These are phyloP conservation scores for Montipora cactus DNA, from an alignment of 64 coral and sea anemone genomes.

Conservation along the genomic window DNA sequence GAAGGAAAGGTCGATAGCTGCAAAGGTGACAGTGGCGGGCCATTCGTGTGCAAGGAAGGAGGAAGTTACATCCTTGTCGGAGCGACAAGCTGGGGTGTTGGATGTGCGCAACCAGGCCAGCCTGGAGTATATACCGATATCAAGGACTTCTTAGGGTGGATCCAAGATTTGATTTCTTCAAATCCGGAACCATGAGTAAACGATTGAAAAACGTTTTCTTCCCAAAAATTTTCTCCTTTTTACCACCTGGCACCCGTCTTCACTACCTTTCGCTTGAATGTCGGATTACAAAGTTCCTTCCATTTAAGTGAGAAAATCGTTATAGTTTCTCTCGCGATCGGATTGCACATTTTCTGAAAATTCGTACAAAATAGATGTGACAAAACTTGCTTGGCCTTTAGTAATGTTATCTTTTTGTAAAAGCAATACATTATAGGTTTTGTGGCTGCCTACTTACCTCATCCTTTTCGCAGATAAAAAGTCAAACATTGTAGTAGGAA, in stretches of 20 bases:
- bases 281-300: too few relatives aligned
- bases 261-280: not conserved
- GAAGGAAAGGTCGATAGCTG: slow-evolving; percentile 88
- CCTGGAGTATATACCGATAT: slow-evolving; percentile 92
- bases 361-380: too few relatives aligned
- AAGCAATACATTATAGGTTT: too few relatives aligned
- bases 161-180: not conserved
- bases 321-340: too few relatives aligned
- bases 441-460: too few relatives aligned
- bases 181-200: not conserved
- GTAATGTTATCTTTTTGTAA: too few relatives aligned
- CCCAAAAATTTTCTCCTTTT: too few relatives aligned
- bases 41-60: slow-evolving; percentile 77
- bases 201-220: not conserved
- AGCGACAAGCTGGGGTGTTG: slow-evolving; percentile 90
- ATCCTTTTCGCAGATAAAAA: too few relatives aligned
- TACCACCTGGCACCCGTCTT: not conserved
- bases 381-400: too few relatives aligned
- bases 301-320: too few relatives aligned
- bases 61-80: slow-evolving; percentile 71
- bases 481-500: too few relatives aligned
- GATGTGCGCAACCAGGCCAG: slow-evolving; percentile 74
- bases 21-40: slow-evolving; percentile 97
- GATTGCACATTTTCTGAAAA: too few relatives aligned
- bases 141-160: slow-evolving; percentile 75